These are phyloP conservation scores for Nanorana parkeri DNA, from an alignment of 2,113 vertebrate genomes.

Conservation along the genomic window DNA sequence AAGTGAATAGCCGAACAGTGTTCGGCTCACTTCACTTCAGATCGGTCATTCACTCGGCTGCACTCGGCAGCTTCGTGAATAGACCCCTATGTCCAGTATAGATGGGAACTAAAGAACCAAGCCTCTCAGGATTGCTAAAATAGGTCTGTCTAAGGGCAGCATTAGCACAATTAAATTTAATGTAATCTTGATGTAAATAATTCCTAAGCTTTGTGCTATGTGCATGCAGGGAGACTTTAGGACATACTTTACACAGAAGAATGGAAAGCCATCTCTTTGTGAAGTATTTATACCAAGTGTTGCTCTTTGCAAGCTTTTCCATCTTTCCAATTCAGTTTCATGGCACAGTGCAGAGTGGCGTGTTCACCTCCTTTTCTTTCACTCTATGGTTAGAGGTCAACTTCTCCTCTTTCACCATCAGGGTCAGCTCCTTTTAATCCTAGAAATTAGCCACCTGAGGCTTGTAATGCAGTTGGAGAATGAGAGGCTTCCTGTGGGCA, in stretches of 20 bases:
- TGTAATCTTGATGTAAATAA: conserved; percentile 54
- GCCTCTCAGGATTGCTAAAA: conserved; percentile 37
- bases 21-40: too few relatives aligned
- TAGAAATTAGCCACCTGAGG: conserved; percentile 62
- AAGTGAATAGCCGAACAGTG: too few relatives aligned
- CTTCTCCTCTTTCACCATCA: conserved; percentile 63
- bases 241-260: conserved; percentile 36
- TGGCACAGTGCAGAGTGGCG: conserved; percentile 41
- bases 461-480: conserved; percentile 42
- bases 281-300: not conserved
- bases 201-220: conserved; percentile 35
- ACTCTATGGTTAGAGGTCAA: conserved; percentile 53
- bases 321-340: conserved; percentile 59
- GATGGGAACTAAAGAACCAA: conserved; percentile 22
- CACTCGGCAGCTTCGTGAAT: too few relatives aligned
- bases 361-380: conserved; percentile 52
- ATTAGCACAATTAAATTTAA: conserved; percentile 8
- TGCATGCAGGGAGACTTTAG: conserved; percentile 38
- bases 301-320: conserved; percentile 47
- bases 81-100: conserved; percentile 8
- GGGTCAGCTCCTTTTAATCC: conserved; percentile 61
- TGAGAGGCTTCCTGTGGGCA: not conserved
- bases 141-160: not conserved
- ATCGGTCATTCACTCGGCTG: too few relatives aligned
- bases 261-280: conserved; percentile 23